phyloP scores from a whole-genome alignment of 2,113 vertebrate genomes.

The Psittacula cyanocephala region DNA sequence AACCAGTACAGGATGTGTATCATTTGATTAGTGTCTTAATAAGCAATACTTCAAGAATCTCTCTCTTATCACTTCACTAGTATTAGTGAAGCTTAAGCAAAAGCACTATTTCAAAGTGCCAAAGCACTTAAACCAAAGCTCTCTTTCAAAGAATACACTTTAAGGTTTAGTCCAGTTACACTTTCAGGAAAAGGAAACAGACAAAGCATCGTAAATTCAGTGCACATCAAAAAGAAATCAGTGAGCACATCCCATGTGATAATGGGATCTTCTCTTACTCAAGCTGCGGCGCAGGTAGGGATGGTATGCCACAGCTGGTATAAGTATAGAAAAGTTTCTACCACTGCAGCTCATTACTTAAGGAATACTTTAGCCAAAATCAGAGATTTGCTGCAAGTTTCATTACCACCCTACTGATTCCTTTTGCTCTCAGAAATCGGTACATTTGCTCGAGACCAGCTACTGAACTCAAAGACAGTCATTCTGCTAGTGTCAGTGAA shows the following conservation, averaged over 20 bases:
- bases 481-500: not conserved
- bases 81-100: not conserved
- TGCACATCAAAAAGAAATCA: not conserved
- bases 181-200: not conserved
- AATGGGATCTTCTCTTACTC: not conserved
- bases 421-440: not conserved
- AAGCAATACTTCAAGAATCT: conserved; percentile 1
- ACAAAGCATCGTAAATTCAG: not conserved
- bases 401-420: not conserved
- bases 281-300: not conserved
- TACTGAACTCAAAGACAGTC: not conserved
- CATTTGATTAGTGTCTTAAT: not conserved
- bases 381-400: not conserved
- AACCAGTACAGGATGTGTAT: conserved; percentile 5
- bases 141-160: not conserved
- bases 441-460: not conserved
- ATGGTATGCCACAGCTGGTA: not conserved
- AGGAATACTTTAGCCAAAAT: not conserved
- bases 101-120: not conserved
- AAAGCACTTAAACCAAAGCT: not conserved
- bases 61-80: not conserved
- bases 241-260: not conserved
- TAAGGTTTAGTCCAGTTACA: not conserved
- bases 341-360: not conserved
- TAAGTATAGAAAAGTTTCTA: not conserved